Evolutionary conservation across 2,888 invertebrate species (phyloP), one percentile per base, ranked within the genome.

Genomic region (Dolichopus griseipennis): DNA sequence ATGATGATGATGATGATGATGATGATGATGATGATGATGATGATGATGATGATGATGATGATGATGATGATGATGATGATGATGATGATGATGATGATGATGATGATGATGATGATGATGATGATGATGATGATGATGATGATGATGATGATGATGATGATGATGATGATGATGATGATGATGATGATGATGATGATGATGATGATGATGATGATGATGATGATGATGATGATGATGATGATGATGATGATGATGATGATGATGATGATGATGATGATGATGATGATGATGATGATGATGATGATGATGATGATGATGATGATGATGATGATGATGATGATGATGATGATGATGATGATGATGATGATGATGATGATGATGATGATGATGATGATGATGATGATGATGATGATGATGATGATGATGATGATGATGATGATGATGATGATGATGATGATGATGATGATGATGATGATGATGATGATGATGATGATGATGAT

Each of bases 181-280:
- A 63, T 63, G 63, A 63, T 63, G 63, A 63, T 63, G 63, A 63
- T 63, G 63, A 63, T 63, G 63, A 63, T 63, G 63, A 63, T 63
- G 63, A 63, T 63, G 63, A 63, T 63, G 63, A 63, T 63, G 63
- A 63, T 63, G 63, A 63, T 63, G 63, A 63, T 63, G 63, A 63
- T 10, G 10, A 63, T 63, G 63, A 63, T 63, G 63, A 63, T 63
- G 63, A 63, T 63, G 63, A 63, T 63, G 63, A 63, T 63, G 63
- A 63, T 10, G 10, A 63, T 63, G 63, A 63, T 63, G 63, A 63
- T 10, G 10, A 63, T 63, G 63, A 63, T 63, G 63, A 63, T 63
- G 63, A 63, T 63, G 63, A 63, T 63, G 63, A 63, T 63, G 63
- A 63, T 63, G 63, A 63, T 63, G 63, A 52, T 63, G 63, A 63